These are phyloP conservation scores for Channallabes apus DNA, from an alignment of 2,797 vertebrate genomes.

Conservation along the genomic window DNA sequence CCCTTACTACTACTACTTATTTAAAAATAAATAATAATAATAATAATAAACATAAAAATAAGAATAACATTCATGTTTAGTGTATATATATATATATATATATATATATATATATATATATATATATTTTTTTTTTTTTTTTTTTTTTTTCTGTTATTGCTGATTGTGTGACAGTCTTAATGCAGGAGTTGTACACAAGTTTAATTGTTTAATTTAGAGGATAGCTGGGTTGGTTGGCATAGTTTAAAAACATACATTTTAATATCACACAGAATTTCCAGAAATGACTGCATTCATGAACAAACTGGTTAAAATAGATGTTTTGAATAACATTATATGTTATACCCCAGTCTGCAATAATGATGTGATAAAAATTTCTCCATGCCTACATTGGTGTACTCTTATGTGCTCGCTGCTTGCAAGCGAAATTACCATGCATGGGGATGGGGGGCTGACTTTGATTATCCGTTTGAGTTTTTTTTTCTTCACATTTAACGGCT, in stretches of 20 bases:
- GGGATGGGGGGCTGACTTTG: slow-evolving; percentile 42
- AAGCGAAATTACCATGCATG: slow-evolving; percentile 19
- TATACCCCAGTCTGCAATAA: background rate
- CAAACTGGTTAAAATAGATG: background rate
- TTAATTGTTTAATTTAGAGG: background rate
- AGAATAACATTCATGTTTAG: background rate
- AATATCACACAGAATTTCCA: background rate
- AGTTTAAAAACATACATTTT: background rate
- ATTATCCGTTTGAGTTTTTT: slow-evolving; percentile 41
- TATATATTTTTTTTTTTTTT: no score
- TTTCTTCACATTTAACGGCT: slow-evolving; percentile 54
- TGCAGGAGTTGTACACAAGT: background rate
- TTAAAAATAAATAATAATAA: background rate
- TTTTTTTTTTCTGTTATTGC: background rate
- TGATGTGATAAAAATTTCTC: background rate
- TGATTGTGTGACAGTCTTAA: background rate
- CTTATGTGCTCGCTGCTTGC: background rate
- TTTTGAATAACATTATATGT: background rate
- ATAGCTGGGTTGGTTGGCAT: background rate
- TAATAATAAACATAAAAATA: background rate
- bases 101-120: no score
- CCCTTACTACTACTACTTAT: slow-evolving; percentile 54
- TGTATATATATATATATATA: no score
- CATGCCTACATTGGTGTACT: background rate
- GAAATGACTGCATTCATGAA: background rate